Base-by-base conservation (phyloP, 2,888 invertebrate species). In the Lordiphosa andalusiaca region DNA sequence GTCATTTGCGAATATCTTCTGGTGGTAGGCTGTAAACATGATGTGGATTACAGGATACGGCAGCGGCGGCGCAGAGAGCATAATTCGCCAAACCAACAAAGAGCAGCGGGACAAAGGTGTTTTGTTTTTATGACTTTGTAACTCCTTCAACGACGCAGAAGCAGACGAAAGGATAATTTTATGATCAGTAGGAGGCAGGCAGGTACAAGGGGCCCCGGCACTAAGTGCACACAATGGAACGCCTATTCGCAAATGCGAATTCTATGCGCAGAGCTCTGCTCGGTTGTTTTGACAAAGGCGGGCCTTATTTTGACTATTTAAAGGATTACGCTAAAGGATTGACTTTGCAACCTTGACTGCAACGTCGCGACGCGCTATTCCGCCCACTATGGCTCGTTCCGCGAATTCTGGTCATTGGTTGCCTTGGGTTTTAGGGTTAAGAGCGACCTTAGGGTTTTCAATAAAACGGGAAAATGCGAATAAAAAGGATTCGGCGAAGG, bases 311-410 rank as follows among this genome's bases (percentile, higher is more conserved):
- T 86, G 88, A 81, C 82, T 86, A 85, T 86, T 88, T 88, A 88
- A 87, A 86, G 85, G 86, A 88, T 88, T 88, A 89, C 77, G 87
- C 85, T 86, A 88, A 88, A 87, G 88, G 89, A 88, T 88, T 89
- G 84, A 85, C 87, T 87, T 86, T 73, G 51, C 62, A 78, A 53
- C 87, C 87, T 86, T 87, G 86, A 85, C 73, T 71, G 66, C 44
- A 46, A 57, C 49, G 50, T 60, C 55, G 36, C 68, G 21, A 63
- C 57, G 60, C 57, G 63, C 63, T 58, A 56, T 47, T 70, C 75
- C 73, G 75, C 75, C 67, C 61, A 75, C 69, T 72, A 55, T 66
- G 59, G 44, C 58, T 44, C 46, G 48, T 85, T 85, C 85, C 63
- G 64, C 69, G 85, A 85, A 85, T 71, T 57, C 56, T 46, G n/a